A percentile compares a stretch with the other conserved stretches of the same genome.
phyloP scores from a whole-genome alignment of 2,113 vertebrate genomes.

The Mola mola region DNA sequence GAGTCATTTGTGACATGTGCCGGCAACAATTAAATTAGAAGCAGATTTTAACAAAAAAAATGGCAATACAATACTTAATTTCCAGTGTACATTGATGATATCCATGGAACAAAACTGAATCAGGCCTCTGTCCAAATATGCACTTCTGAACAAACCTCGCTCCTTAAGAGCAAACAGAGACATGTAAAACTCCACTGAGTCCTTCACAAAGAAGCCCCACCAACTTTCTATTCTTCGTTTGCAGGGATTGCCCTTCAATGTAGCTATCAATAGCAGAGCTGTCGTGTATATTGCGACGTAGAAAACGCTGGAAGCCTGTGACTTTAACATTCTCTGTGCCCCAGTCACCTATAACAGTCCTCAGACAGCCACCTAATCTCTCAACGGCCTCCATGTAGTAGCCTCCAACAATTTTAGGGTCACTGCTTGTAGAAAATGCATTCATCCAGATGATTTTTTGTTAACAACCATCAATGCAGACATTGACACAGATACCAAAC shows the following conservation, averaged over 20 bases:
- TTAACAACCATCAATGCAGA: neutral
- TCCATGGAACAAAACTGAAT: too few species aligned
- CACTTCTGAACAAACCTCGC: too few species aligned
- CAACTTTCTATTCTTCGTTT: too few species aligned
- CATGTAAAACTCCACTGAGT: too few species aligned
- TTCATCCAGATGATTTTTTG: neutral
- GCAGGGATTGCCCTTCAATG: neutral
- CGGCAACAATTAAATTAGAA: too few species aligned
- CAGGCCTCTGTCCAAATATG: too few species aligned
- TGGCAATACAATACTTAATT: too few species aligned
- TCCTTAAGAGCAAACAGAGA: too few species aligned
- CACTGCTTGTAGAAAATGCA: constrained; percentile 5
- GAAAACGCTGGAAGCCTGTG: neutral
- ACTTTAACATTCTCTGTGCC: neutral
- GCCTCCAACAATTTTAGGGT: neutral
- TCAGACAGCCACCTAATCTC: neutral
- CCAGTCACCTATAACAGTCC: neutral
- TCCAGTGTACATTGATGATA: too few species aligned
- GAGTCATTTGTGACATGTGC: too few species aligned
- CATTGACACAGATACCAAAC: neutral
- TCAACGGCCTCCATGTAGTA: neutral
- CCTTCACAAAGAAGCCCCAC: too few species aligned
- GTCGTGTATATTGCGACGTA: neutral
- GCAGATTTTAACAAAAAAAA: too few species aligned
- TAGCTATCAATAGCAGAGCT: neutral